Base-by-base conservation (phyloP, 1,140 invertebrate genomes). In the Xylocopa sonorina region DNA sequence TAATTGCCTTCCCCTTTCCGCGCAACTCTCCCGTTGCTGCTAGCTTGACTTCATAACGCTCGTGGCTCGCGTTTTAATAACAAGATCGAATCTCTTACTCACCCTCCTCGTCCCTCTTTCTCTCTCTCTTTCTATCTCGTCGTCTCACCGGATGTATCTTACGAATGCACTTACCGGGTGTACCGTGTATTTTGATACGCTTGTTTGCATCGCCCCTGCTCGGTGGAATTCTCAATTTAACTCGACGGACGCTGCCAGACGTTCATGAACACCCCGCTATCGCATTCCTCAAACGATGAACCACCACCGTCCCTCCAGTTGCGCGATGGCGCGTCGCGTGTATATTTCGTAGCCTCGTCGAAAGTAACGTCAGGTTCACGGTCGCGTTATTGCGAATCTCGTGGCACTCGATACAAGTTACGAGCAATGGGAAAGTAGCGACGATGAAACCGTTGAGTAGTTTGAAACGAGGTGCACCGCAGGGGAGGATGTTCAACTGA, bases 231-330 rank as follows among this genome's bases (percentile, higher is more conserved):
- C 82, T 66, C 83, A 67, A 84, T 84, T 83, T 79, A 80, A 63
- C 27, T 58, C 29, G 29, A 7, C 68, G 38, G 68, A 62, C 38
- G 55, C 38, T 10, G 60, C 48, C 34, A 64, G 46, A 80, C 72
- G 79, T 71, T 84, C 83, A 67, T 80, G 83, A 84, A 84, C 83
- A 84, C 57, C 68, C 77, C 4, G 63, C 43, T 84, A 80, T 81
- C 83, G 68, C 78, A 80, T 85, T 84, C 78, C 78, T 51, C 82
- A 48, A 80, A 68, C 83, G 60, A 62, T 58, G 32, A 41, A 43
- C 69, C 46, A 43, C 69, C 46, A 1, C 18, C 75, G 32, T 64
- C 57, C 34, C 46, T 21, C 43, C 38, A 21, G 18, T 46, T 34
- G n/a, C 7, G n/a, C 34, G 53, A 32, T 43, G 38, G 71, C 50